Base-by-base conservation (phyloP, 1,140 invertebrate genomes). In the Danaus melanippus region DNA sequence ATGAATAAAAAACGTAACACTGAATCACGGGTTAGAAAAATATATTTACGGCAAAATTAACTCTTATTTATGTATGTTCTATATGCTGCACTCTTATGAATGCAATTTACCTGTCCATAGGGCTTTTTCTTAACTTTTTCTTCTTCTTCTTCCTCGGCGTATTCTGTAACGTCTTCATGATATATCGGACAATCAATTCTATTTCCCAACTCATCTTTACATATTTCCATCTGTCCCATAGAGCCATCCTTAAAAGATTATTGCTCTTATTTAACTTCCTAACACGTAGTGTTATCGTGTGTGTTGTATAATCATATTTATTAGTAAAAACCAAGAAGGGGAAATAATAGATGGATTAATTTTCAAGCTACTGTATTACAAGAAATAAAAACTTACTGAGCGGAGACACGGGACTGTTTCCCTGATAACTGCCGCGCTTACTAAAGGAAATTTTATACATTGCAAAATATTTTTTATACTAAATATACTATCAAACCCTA, bases 321-420 rank as follows among this genome's bases (percentile, higher is more conserved):
- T 32, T 32, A 1, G 21, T 32, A 32, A 32, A 21, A 32, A 32
- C 21, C 4, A 32, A 32, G 6, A 32, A 3, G 7, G 6, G 21
- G 21, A 9, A 40, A 8, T 50, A 42, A 42, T 1, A 10, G 8
- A 43, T 17, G 43, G 43, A 51, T 17, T 7, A 10, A 12, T 49
- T 48, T 48, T 48, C 21, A 32, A 32, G 21, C 21, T 32, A 32
- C 21, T 4, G 9, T 21, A 53, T 10, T 10, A 32, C 9, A 17
- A 12, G 12, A n/a, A 15, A 50, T 42, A 53, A 50, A 15, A 41
- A 68, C 74, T 76, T 74, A 82, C 79, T 9, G 66, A 51, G 42
- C 59, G 58, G 8, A 66, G 47, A 50, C 79, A 83, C 58, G 74
- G 65, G 15, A 76, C 58, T 7, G 51, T 70, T 59, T 83, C 75